A percentile compares a stretch with the other conserved stretches of the same genome.
These are phyloP conservation scores for Lithophane ornitopus DNA, from an alignment of 2,888 invertebrate species.

Conservation along the genomic window DNA sequence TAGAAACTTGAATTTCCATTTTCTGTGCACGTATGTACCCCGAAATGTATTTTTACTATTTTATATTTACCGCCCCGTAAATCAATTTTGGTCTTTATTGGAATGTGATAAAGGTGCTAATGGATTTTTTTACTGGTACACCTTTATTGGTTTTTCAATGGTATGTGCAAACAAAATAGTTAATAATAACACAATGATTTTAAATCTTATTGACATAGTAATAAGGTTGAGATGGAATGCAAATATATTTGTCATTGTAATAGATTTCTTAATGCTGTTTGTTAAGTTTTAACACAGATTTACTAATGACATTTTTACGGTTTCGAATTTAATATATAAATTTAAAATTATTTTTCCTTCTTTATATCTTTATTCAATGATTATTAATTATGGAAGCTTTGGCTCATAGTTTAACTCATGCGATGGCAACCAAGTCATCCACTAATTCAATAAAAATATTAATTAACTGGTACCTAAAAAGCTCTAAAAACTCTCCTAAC, in stretches of 20 bases:
- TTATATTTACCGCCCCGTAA: conserved; percentile 11
- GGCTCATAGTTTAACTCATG: too few species aligned
- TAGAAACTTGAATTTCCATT: conserved; percentile 87
- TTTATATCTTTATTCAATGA: too few species aligned
- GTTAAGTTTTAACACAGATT: conserved; percentile 68
- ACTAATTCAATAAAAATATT: too few species aligned
- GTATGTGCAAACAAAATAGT: conserved; percentile 68
- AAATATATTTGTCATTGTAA: conserved; percentile 70
- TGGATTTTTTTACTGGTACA: not conserved
- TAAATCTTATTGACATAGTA: conserved; percentile 62
- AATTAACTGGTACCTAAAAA: too few species aligned
- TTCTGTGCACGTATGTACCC: conserved; percentile 71
- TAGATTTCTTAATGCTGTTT: conserved; percentile 68
- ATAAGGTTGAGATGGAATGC: conserved; percentile 58
- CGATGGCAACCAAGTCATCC: too few species aligned
- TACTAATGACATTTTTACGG: conserved; percentile 68
- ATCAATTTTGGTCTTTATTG: conserved; percentile 4
- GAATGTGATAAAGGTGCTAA: not conserved
- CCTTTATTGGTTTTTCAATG: conserved; percentile 48
- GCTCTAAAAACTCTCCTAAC: too few species aligned
- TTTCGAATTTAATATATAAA: conserved; percentile 53
- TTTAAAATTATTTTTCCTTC: conserved; percentile 27
- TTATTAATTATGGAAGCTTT: too few species aligned
- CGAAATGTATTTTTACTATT: conserved; percentile 58
- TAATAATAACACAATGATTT: conserved; percentile 68